phyloP scores from a whole-genome alignment of 1,140 invertebrate species.

The Sycophila sp. region DNA sequence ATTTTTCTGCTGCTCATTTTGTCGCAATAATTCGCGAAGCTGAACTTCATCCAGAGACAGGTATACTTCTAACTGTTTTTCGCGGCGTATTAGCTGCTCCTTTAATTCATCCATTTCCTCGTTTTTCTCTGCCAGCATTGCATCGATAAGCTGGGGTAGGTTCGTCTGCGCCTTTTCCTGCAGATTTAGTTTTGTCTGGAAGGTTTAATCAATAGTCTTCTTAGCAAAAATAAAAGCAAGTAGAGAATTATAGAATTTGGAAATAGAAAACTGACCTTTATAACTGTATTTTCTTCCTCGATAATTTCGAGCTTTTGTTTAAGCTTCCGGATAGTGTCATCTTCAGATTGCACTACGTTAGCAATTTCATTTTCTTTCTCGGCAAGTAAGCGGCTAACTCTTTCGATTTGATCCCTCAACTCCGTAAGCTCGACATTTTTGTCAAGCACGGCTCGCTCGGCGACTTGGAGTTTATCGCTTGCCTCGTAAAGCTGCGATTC shows the following conservation, averaged over 20 bases:
- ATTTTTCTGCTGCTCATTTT: conserved; percentile 65
- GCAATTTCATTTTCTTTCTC: conserved; percentile 69
- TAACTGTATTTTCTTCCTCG: conserved; percentile 66
- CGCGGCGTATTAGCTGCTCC: conserved; percentile 65
- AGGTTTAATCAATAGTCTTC: conserved; percentile 22
- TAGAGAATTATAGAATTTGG: background rate
- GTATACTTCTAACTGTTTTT: conserved; percentile 64
- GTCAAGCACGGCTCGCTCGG: conserved; percentile 54
- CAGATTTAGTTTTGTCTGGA: conserved; percentile 48
- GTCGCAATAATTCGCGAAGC: conserved; percentile 50
- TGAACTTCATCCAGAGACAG: conserved; percentile 67
- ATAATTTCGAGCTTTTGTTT: conserved; percentile 67
- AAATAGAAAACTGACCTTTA: conserved; percentile 8
- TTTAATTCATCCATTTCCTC: conserved; percentile 74
- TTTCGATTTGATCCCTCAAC: conserved; percentile 61
- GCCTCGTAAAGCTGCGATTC: conserved; percentile 75
- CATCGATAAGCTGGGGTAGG: conserved; percentile 71
- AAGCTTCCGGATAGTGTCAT: conserved; percentile 67
- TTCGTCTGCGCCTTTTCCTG: conserved; percentile 56
- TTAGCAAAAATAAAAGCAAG: background rate
- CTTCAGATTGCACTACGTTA: conserved; percentile 62
- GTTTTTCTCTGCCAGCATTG: conserved; percentile 75
- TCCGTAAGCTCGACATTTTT: conserved; percentile 61
- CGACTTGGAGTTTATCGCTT: conserved; percentile 52
- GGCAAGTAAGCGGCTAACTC: conserved; percentile 59